Evolutionary conservation across 1,140 invertebrate genomes (phyloP).

Genomic region (Drosophila sucinea): DNA sequence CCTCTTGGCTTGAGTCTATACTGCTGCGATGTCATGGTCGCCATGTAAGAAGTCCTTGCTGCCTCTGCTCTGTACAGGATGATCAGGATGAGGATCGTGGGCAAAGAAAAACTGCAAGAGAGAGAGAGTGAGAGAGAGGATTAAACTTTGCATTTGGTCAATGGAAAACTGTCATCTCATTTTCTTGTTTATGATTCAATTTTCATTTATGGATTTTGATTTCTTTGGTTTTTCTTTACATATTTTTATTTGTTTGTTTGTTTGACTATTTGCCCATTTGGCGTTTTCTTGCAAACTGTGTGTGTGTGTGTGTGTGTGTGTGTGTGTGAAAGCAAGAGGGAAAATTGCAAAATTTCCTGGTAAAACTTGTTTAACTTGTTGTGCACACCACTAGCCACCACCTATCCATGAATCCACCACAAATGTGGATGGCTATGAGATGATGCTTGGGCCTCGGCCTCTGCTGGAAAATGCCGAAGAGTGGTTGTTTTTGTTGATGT

Average conservation of each 20-base stretch:
- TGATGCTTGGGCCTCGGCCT: slow-evolving; percentile 28
- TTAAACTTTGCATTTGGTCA: slow-evolving; percentile 22
- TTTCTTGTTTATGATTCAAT: slow-evolving; percentile 45
- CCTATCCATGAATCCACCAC: slow-evolving; percentile 19
- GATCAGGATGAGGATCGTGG: slow-evolving; percentile 1
- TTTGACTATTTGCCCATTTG: slow-evolving; percentile 21
- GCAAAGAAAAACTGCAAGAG: slow-evolving; percentile 4
- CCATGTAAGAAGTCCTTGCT: slow-evolving; percentile 15
- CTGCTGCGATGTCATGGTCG: slow-evolving; percentile 39
- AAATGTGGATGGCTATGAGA: neutral
- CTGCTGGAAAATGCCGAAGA: slow-evolving; percentile 57
- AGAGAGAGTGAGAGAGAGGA: neutral
- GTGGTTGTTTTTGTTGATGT: slow-evolving; percentile 47
- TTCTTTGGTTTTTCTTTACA: neutral
- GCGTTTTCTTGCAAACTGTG: slow-evolving; percentile 33
- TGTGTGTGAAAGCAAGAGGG: slow-evolving; percentile 21
- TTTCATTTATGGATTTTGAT: slow-evolving; percentile 28
- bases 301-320: too few species aligned
- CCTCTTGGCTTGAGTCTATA: slow-evolving; percentile 7
- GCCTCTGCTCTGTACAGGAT: neutral
- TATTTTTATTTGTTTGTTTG: slow-evolving; percentile 26
- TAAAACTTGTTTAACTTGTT: slow-evolving; percentile 78
- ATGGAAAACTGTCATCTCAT: slow-evolving; percentile 22
- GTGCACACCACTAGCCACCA: slow-evolving; percentile 12
- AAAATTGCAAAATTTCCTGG: slow-evolving; percentile 80